Evolutionary conservation across 2,113 vertebrate genomes (phyloP), one percentile per base, ranked within the genome.

Genomic region (Mungos mungo): DNA sequence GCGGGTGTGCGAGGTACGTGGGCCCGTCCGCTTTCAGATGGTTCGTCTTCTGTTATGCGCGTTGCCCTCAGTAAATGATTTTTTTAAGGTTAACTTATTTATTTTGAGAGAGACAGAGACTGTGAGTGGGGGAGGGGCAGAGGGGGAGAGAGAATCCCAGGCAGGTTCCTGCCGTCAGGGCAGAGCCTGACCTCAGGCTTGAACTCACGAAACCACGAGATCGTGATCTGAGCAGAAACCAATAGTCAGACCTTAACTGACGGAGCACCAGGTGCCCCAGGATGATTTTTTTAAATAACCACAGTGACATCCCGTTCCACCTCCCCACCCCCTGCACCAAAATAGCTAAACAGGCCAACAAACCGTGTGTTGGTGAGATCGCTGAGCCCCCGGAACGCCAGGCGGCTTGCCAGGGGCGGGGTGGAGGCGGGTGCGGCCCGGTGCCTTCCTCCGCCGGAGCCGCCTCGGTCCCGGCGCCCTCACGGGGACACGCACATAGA

Each of bases 381-480:
- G 9, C 2, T 77, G 35, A 27, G 23, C 6, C 0, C 2, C 38
- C 2, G 16, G 35, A 31, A 3, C 0, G 0, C n/a, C 4, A 5
- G 45, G 35, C n/a, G n/a, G n/a, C n/a, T n/a, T n/a, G n/a, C n/a
- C n/a, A n/a, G 19, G 38, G 41, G 41, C 41, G 7, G 5, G 35
- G 1, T 1, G 7, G 2, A 2, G 27, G 12, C 4, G 12, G n/a
- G 5, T 21, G 86, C 19, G 2, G 12, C 38, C 15, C 0, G 3
- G 45, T 15, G 21, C 15, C 74, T 23, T 8, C 1, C 18, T 29
- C 8, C 18, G 1, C 33, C 3, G 2, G 45, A 25, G 84, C 33
- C 15, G 0, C 6, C 10, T 31, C 38, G 4, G 14, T 11, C 31
- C 10, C 27, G 38, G 0, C 0, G 0, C 8, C 9, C 60, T 6